Evolutionary conservation across 2,113 vertebrate genomes (phyloP).

Genomic region (Nothocercus julius): DNA sequence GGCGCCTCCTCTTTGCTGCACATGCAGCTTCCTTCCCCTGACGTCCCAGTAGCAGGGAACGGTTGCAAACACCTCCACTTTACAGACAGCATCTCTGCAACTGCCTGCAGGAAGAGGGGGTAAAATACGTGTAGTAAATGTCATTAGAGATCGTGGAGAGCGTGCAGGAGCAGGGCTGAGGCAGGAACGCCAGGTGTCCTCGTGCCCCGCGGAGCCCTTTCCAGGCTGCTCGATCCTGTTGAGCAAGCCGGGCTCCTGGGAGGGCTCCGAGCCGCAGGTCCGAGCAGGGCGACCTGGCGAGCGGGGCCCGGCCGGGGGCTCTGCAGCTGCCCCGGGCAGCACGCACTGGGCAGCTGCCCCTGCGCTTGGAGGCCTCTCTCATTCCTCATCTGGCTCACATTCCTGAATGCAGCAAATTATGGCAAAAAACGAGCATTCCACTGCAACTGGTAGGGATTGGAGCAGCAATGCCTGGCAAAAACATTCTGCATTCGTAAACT

Average conservation of each 20-base stretch:
- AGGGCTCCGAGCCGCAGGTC: no score
- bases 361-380: not conserved
- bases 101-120: not conserved
- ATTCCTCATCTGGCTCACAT: not conserved
- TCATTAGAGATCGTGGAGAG: no score
- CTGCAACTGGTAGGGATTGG: not conserved
- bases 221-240: no score
- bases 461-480: not conserved
- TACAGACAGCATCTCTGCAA: fast-evolving
- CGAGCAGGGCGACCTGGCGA: no score
- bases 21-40: not conserved
- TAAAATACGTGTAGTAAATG: no score
- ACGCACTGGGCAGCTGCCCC: fast-evolving
- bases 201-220: fast-evolving
- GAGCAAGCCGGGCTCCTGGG: no score
- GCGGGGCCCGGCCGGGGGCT: fast-evolving
- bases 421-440: not conserved
- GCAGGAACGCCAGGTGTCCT: fast-evolving
- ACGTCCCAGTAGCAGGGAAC: not conserved
- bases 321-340: not conserved
- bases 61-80: fast-evolving
- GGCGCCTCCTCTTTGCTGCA: not conserved
- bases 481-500: not conserved
- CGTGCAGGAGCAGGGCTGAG: not conserved
- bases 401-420: not conserved